These are phyloP conservation scores for Flexamia atlantica DNA, from an alignment of 2,888 invertebrate species.

Conservation along the genomic window DNA sequence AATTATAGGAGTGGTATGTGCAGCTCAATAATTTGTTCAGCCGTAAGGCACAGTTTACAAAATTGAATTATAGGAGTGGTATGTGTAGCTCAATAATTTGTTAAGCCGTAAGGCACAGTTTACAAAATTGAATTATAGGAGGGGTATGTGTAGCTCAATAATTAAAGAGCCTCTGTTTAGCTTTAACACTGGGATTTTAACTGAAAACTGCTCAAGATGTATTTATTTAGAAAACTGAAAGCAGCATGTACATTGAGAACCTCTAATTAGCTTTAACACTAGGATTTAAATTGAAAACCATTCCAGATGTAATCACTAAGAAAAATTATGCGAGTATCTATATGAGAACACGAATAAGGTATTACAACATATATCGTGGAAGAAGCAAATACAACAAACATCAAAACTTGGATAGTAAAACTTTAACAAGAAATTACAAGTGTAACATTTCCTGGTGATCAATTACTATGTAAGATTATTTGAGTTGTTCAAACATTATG, in stretches of 20 bases:
- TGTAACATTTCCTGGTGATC: too few species aligned
- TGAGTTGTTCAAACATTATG: too few species aligned
- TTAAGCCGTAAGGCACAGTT: neutral
- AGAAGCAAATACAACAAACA: slow-evolving; percentile 8
- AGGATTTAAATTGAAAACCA: neutral
- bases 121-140: too few species aligned
- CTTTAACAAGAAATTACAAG: neutral
- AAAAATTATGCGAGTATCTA: neutral
- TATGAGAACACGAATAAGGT: neutral
- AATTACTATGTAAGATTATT: too few species aligned
- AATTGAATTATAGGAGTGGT: too few species aligned
- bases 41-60: too few species aligned
- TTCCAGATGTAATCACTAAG: neutral
- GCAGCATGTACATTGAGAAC: neutral
- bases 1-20: too few species aligned
- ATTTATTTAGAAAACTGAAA: neutral
- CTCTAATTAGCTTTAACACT: neutral
- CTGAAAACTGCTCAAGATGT: neutral
- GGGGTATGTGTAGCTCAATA: neutral
- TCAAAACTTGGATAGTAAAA: neutral
- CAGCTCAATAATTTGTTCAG: too few species aligned
- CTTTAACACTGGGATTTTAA: neutral
- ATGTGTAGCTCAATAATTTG: too few species aligned
- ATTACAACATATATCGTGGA: neutral
- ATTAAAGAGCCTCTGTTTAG: neutral